phyloP scores from a whole-genome alignment of 1,140 invertebrate genomes.

The Caerostris darwini region DNA sequence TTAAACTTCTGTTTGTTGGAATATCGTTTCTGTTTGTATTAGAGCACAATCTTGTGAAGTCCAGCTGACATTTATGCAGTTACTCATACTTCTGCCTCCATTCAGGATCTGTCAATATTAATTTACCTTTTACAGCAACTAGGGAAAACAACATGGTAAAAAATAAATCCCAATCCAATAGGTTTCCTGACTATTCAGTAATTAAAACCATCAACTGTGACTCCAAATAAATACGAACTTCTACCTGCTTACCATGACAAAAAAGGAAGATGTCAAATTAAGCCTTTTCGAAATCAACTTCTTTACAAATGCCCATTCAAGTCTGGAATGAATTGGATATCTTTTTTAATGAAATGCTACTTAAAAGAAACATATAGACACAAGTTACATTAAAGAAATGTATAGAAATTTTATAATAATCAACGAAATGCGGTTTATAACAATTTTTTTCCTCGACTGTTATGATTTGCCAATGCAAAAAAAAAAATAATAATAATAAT shows the following conservation, averaged over 20 bases:
- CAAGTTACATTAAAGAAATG: not conserved
- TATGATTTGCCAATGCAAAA: not conserved
- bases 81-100: not conserved
- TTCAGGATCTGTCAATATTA: not conserved
- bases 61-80: not conserved
- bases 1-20: too few species aligned
- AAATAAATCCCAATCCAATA: not conserved
- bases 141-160: not conserved
- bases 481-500: too few species aligned
- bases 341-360: not conserved
- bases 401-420: not conserved
- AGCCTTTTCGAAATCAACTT: not conserved
- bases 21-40: too few species aligned
- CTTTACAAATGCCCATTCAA: not conserved
- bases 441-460: not conserved
- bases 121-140: not conserved
- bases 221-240: not conserved
- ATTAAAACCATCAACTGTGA: conserved; percentile 19
- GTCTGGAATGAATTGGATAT: not conserved
- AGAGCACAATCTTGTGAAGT: too few species aligned
- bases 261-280: not conserved
- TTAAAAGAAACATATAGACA: not conserved
- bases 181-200: conserved; percentile 9
- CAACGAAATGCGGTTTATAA: not conserved
- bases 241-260: not conserved